phyloP scores from a whole-genome alignment of 2,888 invertebrate genomes.

The Ormia ochracea region DNA sequence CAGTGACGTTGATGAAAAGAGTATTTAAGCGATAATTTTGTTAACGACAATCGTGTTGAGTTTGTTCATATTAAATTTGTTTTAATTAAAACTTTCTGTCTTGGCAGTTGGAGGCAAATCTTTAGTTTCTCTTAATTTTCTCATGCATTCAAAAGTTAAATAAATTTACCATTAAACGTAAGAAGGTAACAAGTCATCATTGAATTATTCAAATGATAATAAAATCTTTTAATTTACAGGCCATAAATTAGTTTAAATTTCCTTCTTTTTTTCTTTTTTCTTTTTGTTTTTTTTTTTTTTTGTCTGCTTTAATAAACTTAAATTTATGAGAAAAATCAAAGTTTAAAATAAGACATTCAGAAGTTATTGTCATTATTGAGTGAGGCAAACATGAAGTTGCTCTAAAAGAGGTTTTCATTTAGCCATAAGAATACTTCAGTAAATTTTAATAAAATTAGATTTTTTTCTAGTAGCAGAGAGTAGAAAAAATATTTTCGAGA shows the following conservation, averaged over 20 bases:
- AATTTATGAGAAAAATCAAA: too few relatives aligned
- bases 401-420: too few relatives aligned
- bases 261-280: too few relatives aligned
- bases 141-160: neutral
- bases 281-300: too few relatives aligned
- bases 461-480: too few relatives aligned
- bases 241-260: neutral
- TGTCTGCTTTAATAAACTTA: too few relatives aligned
- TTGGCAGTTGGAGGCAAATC: neutral
- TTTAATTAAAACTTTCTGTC: neutral
- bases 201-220: neutral
- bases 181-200: neutral
- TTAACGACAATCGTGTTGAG: constrained; percentile 30
- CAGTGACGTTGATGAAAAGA: constrained; percentile 41
- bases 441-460: too few relatives aligned
- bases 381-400: too few relatives aligned
- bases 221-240: neutral
- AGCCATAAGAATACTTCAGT: too few relatives aligned
- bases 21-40: constrained; percentile 39
- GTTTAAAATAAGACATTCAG: too few relatives aligned
- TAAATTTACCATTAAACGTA: neutral
- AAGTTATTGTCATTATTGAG: too few relatives aligned
- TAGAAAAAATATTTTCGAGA: too few relatives aligned
- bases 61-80: constrained; percentile 29
- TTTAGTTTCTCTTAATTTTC: neutral